phyloP scores from a whole-genome alignment of 2,888 invertebrate genomes.

The Lepas anatifera region DNA sequence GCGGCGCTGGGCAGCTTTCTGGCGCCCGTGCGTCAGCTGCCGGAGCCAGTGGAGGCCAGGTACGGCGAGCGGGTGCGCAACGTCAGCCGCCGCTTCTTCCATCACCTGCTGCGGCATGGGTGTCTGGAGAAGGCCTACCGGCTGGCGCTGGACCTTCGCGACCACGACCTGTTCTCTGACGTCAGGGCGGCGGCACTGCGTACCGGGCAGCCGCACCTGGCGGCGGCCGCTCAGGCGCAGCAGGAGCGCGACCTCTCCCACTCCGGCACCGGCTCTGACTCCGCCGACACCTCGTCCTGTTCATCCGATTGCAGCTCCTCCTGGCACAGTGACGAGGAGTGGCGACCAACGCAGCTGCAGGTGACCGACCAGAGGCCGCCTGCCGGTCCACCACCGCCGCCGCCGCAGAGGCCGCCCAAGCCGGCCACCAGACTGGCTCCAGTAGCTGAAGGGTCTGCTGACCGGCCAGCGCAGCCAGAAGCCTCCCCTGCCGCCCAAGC shows the following conservation, averaged over 20 bases:
- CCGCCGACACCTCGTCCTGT: conserved; percentile 1
- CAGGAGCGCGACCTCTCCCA: conserved; percentile 17
- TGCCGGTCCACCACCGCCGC: neutral
- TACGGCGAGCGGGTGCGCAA: conserved; percentile 63
- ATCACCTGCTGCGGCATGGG: conserved; percentile 59
- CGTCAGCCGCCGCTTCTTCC: conserved; percentile 74
- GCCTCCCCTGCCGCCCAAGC: too few relatives aligned
- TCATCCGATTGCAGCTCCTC: conserved; percentile 13
- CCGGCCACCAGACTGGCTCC: neutral
- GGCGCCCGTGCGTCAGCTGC: conserved; percentile 51
- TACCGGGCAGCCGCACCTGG: conserved; percentile 18
- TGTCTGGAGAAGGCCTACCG: conserved; percentile 66
- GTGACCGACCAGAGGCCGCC: neutral
- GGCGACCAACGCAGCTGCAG: too few relatives aligned
- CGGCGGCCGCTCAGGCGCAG: conserved; percentile 19
- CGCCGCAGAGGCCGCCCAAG: neutral
- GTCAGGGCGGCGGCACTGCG: conserved; percentile 32
- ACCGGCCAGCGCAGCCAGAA: too few relatives aligned
- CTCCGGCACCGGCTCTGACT: conserved; percentile 9
- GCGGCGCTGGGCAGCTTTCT: conserved; percentile 70
- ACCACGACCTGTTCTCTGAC: conserved; percentile 78
- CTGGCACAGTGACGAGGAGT: neutral
- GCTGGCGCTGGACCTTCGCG: conserved; percentile 69
- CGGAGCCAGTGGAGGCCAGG: conserved; percentile 53
- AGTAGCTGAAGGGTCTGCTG: neutral